These are phyloP conservation scores for Crossaster papposus DNA, from an alignment of 53 echinoderm and acorn worm genomes.

Conservation along the genomic window DNA sequence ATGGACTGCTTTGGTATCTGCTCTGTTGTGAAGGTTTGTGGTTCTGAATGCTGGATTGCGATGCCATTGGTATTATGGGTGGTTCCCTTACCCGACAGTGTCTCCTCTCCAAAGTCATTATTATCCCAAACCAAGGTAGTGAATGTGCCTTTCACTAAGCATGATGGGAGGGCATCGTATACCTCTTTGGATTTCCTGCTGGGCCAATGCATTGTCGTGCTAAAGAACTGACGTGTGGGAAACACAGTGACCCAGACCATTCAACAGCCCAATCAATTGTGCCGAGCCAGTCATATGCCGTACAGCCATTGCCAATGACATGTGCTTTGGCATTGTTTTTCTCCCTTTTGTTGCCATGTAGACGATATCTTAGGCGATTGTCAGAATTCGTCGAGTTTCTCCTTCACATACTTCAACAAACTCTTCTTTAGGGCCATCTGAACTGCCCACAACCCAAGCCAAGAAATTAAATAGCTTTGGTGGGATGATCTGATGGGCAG, in stretches of 20 bases:
- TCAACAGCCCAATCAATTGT: slow-evolving; percentile 35
- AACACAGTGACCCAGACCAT: slow-evolving; percentile 55
- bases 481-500: too few species aligned
- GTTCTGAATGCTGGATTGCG: slow-evolving; percentile 39
- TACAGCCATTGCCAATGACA: slow-evolving; percentile 53
- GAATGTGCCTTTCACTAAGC: slow-evolving; percentile 22
- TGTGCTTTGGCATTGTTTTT: slow-evolving; percentile 54
- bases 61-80: slow-evolving; percentile 53
- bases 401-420: slow-evolving; percentile 4
- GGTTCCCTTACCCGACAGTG: slow-evolving; percentile 34
- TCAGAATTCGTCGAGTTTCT: slow-evolving; percentile 8
- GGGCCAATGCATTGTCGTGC: slow-evolving; percentile 78
- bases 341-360: slow-evolving; percentile 52
- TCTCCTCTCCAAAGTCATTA: too few species aligned
- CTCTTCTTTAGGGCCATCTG: slow-evolving; percentile 26
- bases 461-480: slow-evolving; percentile 52
- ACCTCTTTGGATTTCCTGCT: slow-evolving; percentile 49
- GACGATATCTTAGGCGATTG: slow-evolving; percentile 59
- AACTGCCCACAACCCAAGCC: slow-evolving; percentile 48
- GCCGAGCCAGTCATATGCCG: slow-evolving; percentile 52
- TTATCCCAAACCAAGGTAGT: slow-evolving; percentile 33
- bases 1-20: background rate
- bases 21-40: background rate
- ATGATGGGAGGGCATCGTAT: slow-evolving; percentile 46
- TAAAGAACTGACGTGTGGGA: slow-evolving; percentile 59